Evolutionary conservation across 2,888 invertebrate species (phyloP).

Genomic region (Vanessa cardui): DNA sequence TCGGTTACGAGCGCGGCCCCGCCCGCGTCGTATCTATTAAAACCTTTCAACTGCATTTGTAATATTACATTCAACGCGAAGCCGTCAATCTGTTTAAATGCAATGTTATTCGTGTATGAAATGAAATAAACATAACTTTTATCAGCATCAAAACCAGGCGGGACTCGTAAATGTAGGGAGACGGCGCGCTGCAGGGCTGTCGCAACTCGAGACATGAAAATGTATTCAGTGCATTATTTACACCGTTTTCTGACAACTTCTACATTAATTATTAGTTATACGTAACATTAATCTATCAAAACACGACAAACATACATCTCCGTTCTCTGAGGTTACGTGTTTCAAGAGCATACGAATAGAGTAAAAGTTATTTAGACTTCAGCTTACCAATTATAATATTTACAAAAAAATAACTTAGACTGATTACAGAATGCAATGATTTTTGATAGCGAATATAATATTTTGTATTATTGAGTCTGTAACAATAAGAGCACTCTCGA

Average conservation of each 20-base stretch:
- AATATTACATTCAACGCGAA: slow-evolving; percentile 23
- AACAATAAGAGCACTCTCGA: not conserved
- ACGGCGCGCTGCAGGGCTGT: slow-evolving; percentile 10
- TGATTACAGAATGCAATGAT: too few relatives aligned
- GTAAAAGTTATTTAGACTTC: too few relatives aligned
- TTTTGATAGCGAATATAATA: too few relatives aligned
- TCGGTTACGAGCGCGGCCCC: too few relatives aligned
- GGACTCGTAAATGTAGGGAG: slow-evolving; percentile 18
- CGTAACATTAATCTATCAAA: too few relatives aligned
- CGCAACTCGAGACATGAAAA: not conserved
- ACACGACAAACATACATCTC: too few relatives aligned
- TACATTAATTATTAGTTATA: not conserved
- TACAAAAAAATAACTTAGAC: too few relatives aligned
- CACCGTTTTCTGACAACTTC: not conserved
- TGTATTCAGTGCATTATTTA: too few relatives aligned
- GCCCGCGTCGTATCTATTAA: not conserved
- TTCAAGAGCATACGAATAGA: too few relatives aligned
- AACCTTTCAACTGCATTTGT: slow-evolving; percentile 15
- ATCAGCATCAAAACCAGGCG: slow-evolving; percentile 23
- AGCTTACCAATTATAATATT: too few relatives aligned
- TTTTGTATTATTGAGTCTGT: too few relatives aligned
- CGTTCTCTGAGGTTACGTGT: too few relatives aligned
- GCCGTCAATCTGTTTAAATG: slow-evolving; percentile 21
- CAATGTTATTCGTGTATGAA: slow-evolving; percentile 18
- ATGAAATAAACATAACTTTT: slow-evolving; percentile 28